Conservation (phyloP, 2,113 vertebrate genomes). For the Heteronetta atricapilla region DNA sequence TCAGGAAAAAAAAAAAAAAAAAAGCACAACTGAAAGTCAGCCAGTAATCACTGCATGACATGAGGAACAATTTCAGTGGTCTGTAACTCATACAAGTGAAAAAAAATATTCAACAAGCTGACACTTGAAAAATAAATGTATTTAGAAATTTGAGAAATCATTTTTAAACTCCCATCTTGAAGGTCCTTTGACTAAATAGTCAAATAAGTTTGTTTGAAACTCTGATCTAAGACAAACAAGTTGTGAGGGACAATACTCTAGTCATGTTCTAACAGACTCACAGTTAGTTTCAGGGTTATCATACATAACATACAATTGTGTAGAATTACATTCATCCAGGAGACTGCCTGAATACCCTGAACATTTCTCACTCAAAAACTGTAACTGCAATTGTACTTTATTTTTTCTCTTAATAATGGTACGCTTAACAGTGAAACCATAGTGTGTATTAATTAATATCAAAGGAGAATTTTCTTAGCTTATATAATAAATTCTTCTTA, state of each 20-base stretch:
- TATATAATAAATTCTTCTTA: not conserved
- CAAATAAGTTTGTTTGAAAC: not conserved
- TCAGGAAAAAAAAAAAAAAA: not conserved
- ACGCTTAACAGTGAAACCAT: not conserved
- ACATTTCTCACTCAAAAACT: not conserved
- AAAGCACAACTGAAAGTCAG: not conserved
- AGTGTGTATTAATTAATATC: not conserved
- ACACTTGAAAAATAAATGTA: not conserved
- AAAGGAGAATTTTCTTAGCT: not conserved
- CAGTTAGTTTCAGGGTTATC: not conserved
- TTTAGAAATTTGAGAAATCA: not conserved
- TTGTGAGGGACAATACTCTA: not conserved
- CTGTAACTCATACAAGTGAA: not conserved
- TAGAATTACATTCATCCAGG: not conserved
- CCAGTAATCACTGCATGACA: not conserved
- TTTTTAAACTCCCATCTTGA: not conserved
- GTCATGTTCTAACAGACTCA: not conserved
- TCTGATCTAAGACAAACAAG: not conserved
- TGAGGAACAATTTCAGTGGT: not conserved
- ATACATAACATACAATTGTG: not conserved
- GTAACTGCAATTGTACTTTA: not conserved
- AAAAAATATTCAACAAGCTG: not conserved
- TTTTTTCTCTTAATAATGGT: not conserved
- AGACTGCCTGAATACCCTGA: not conserved
- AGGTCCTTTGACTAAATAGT: not conserved